These are phyloP conservation scores for Oenanthe oenanthe DNA, from an alignment of 2,113 vertebrate genomes.

Conservation along the genomic window DNA sequence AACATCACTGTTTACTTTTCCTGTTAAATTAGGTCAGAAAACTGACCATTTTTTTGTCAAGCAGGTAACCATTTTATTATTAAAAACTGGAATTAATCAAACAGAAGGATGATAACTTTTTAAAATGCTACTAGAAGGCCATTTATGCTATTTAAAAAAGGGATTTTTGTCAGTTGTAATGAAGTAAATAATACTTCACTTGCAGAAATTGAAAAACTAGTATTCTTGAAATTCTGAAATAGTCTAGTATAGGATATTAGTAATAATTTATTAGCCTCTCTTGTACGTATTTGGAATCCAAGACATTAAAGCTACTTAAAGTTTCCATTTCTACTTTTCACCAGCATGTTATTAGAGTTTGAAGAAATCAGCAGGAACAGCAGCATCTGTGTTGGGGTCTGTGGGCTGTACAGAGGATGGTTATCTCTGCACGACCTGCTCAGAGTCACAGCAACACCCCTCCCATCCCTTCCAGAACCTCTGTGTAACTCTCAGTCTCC, in stretches of 20 bases:
- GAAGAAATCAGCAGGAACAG: background rate
- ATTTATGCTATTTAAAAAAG: background rate
- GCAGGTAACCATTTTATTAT: background rate
- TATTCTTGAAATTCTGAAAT: background rate
- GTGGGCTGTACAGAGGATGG: background rate
- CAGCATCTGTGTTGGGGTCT: background rate
- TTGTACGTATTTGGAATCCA: background rate
- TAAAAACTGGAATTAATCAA: background rate
- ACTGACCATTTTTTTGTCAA: background rate
- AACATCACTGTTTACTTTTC: background rate
- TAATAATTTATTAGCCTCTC: background rate
- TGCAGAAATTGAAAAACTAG: background rate
- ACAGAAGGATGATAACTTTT: background rate
- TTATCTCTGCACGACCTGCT: background rate
- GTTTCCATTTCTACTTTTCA: background rate
- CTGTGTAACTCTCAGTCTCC: background rate
- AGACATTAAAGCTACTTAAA: background rate
- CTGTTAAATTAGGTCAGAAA: background rate
- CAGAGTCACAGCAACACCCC: background rate
- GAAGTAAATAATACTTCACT: background rate
- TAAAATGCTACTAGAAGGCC: background rate
- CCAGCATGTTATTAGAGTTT: background rate
- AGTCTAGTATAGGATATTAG: background rate
- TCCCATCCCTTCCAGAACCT: background rate
- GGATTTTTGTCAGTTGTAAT: background rate